Evolutionary conservation across 2,113 vertebrate species (phyloP).

Genomic region (Peromyscus californicus): DNA sequence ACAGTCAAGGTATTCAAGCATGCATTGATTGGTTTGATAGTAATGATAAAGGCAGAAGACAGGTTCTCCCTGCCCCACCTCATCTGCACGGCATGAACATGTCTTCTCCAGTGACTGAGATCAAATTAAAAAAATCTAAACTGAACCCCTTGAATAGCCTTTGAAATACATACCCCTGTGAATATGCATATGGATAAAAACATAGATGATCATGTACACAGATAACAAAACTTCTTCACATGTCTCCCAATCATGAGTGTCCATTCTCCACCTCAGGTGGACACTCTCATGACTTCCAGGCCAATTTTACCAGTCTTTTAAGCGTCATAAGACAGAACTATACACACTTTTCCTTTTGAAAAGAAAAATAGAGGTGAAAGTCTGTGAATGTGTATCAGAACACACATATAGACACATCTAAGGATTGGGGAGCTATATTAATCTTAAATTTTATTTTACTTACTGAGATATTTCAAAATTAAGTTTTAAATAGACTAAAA

Average conservation of each 20-base stretch:
- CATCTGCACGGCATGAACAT: neutral
- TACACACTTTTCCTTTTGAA: neutral
- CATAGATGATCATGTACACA: neutral
- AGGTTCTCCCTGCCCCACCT: neutral
- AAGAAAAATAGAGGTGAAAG: neutral
- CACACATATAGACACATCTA: neutral
- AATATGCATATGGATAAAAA: neutral
- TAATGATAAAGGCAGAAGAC: neutral
- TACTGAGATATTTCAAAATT: neutral
- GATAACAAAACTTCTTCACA: neutral
- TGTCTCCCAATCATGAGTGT: neutral
- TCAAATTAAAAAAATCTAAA: slow-evolving; percentile 42
- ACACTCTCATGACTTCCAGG: neutral
- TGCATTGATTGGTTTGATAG: neutral
- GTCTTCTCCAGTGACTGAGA: neutral
- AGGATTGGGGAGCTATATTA: neutral
- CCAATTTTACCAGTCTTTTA: neutral
- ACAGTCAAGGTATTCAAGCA: neutral
- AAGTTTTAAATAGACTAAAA: neutral
- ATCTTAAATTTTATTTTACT: neutral
- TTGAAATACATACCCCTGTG: neutral
- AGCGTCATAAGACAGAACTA: neutral
- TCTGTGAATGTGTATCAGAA: neutral
- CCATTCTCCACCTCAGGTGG: neutral
- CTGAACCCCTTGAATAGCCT: neutral